These are phyloP conservation scores for Ennomos erosarius DNA, from an alignment of 2,888 invertebrate genomes.

Conservation along the genomic window DNA sequence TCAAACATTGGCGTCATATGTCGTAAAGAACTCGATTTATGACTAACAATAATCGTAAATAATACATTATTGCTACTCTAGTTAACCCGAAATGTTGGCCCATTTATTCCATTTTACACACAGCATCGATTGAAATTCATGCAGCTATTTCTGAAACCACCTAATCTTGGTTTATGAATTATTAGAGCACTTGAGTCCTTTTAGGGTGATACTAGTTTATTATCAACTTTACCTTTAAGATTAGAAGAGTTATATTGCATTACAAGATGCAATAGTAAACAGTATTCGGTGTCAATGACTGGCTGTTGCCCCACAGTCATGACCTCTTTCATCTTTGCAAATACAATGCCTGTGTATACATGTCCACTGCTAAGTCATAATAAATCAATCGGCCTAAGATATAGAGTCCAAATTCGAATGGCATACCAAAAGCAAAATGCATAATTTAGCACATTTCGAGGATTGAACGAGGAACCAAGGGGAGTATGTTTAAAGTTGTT, in stretches of 20 bases:
- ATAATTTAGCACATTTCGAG: constrained; percentile 61
- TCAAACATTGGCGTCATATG: constrained; percentile 46
- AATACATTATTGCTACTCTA: constrained; percentile 37
- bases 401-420: constrained; percentile 48
- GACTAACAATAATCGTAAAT: constrained; percentile 60
- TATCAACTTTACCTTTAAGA: no score
- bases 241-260: constrained; percentile 7
- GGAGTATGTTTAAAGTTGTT: constrained; percentile 31
- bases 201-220: no score
- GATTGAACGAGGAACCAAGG: constrained; percentile 10
- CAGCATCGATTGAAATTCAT: constrained; percentile 14
- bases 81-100: constrained; percentile 35
- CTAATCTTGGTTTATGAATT: no score
- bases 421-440: constrained; percentile 30
- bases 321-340: constrained; percentile 58
- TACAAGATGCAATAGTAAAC: constrained; percentile 39
- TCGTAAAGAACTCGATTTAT: constrained; percentile 58
- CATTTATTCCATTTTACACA: constrained; percentile 15
- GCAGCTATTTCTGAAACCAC: constrained; percentile 6
- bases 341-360: constrained; percentile 48
- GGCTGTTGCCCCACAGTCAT: constrained; percentile 50
- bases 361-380: constrained; percentile 28
- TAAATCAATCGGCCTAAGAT: constrained; percentile 28
- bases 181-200: no score
- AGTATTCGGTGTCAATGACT: constrained; percentile 52